A percentile compares a stretch with the other conserved stretches of the same genome.
Evolutionary conservation across 2,113 vertebrate genomes (phyloP).

Genomic region (Zapus hudsonius): DNA sequence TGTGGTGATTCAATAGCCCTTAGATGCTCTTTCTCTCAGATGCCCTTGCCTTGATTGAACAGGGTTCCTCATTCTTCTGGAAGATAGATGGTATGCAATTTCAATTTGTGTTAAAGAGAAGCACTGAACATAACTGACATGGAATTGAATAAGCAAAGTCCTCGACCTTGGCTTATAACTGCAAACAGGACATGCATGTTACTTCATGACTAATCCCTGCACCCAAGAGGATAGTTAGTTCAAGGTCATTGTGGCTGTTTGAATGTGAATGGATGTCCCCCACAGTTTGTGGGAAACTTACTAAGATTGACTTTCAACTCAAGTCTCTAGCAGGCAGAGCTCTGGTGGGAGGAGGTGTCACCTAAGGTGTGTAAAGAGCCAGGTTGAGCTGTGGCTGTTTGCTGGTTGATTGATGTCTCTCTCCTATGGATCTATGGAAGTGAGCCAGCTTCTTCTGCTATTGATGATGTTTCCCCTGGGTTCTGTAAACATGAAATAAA

Average conservation of each 20-base stretch:
- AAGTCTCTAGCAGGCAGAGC: too few species aligned
- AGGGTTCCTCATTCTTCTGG: slow-evolving; percentile 6
- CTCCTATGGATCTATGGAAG: too few species aligned
- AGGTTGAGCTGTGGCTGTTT: too few species aligned
- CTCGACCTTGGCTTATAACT: neutral
- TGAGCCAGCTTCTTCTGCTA: too few species aligned
- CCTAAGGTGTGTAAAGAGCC: too few species aligned
- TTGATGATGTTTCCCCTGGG: too few species aligned
- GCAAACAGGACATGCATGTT: neutral
- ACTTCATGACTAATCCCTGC: neutral
- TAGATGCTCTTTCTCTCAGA: neutral
- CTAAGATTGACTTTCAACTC: too few species aligned
- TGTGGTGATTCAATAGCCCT: neutral
- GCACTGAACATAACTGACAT: neutral
- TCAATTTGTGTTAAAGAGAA: neutral
- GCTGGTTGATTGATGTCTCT: too few species aligned
- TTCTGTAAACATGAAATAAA: too few species aligned
- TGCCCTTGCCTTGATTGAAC: neutral
- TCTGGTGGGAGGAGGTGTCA: too few species aligned
- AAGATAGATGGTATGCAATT: slow-evolving; percentile 8
- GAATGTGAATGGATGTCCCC: too few species aligned
- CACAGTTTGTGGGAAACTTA: too few species aligned
- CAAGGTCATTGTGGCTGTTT: neutral
- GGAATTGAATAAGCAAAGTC: neutral
- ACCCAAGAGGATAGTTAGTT: neutral